Evolutionary conservation across 2,797 vertebrate species (phyloP).

Genomic region (Lindbergichthys nudifrons): DNA sequence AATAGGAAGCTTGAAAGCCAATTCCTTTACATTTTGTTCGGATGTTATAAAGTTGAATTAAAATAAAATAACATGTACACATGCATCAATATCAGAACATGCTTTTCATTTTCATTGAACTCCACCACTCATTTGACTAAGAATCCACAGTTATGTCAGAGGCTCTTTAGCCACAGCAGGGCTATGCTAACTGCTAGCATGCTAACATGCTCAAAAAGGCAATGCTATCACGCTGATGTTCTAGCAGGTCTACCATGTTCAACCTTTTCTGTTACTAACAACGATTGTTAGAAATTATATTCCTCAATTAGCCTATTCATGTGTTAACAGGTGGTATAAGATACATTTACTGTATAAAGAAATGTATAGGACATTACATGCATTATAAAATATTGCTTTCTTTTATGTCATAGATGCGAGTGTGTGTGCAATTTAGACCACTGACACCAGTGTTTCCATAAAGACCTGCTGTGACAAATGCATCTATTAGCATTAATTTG

Average conservation of each 20-base stretch:
- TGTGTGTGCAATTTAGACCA: background rate
- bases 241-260: no score
- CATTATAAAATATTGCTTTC: background rate
- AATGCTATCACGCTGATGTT: no score
- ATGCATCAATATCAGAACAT: background rate
- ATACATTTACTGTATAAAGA: background rate
- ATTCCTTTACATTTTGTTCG: background rate
- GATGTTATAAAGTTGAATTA: background rate
- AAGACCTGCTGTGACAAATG: conserved; percentile 16
- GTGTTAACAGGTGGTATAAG: background rate
- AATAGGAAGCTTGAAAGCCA: background rate
- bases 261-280: no score
- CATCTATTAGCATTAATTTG: background rate
- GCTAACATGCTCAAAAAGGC: no score
- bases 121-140: background rate
- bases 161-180: no score
- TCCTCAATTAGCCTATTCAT: no score
- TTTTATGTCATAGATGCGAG: background rate
- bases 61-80: background rate
- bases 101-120: background rate
- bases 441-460: conserved; percentile 8
- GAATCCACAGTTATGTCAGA: no score
- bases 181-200: no score
- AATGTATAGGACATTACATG: background rate
- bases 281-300: no score